phyloP scores from a whole-genome alignment of 2,113 vertebrate genomes.

The Gila orcuttii region DNA sequence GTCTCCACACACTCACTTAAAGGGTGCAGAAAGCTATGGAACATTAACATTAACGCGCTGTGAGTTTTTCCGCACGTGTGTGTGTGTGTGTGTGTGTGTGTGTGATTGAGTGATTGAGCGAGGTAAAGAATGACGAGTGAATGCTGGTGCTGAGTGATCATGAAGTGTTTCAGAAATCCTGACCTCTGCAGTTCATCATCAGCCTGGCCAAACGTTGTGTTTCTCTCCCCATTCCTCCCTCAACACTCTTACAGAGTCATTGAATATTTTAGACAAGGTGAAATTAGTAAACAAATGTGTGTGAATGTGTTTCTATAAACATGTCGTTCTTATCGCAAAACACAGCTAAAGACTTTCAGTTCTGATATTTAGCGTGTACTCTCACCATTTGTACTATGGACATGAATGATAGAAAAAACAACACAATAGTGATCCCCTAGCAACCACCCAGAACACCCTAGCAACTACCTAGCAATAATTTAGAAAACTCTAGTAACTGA shows the following conservation, averaged over 20 bases:
- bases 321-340: neutral
- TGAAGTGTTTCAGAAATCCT: constrained; percentile 49
- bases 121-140: constrained; percentile 3
- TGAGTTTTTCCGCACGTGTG: neutral
- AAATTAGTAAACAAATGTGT: constrained; percentile 10
- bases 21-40: constrained; percentile 22
- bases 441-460: too few relatives aligned
- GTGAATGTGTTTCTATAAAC: neutral
- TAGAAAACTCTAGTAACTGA: too few relatives aligned
- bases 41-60: constrained; percentile 4
- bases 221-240: neutral
- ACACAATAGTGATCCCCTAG: neutral
- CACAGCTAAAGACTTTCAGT: neutral
- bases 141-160: constrained; percentile 48
- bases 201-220: constrained; percentile 11
- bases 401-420: neutral
- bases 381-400: neutral
- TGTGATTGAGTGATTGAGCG: constrained; percentile 9
- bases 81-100: constrained; percentile 9
- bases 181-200: constrained; percentile 39
- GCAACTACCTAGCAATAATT: too few relatives aligned
- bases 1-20: constrained; percentile 27
- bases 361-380: neutral
- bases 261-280: neutral
- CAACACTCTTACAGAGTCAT: neutral